Evolutionary conservation across 2,888 invertebrate genomes (phyloP), one percentile per base, ranked within the genome.

Genomic region (Eustalomyia histrio): DNA sequence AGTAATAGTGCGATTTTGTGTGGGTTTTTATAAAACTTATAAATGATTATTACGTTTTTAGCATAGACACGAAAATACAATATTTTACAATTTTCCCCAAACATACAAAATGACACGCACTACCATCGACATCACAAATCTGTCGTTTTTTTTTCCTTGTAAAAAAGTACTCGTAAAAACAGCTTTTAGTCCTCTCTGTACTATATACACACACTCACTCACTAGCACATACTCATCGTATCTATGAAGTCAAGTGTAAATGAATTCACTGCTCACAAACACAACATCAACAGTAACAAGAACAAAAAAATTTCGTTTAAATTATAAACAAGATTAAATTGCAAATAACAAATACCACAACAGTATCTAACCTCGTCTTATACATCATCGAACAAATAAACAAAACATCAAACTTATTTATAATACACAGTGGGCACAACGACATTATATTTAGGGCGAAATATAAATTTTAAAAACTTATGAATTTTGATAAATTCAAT

Each of bases 241-340:
- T 50, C 4, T 21, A 60, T 73, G 83, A 83, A 78, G 71, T 80
- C 78, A 83, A 83, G 60, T 76, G 79, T 71, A 67, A 64, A 79
- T 52, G 55, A 69, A 61, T 68, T 76, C 57, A 81, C 83, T 84
- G 67, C 47, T 60, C 71, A 63, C 74, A 60, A 79, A 52, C 68
- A 72, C 17, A 60, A 60, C 76, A 71, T 17, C 0, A 39, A 39
- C 39, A 12, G 10, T 14, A 39, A 1, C 12, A 12, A 7, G 33
- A 58, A 29, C 57, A 58, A 33, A 8, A 58, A 33, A 76, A 71
- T 35, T 63, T 69, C 24, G 14, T 69, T 63, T 63, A 35, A 68
- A 69, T 72, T 65, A 64, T 74, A 64, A 69, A 74, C 52, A 64
- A 58, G 57, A 74, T 58, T 58, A 69, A 58, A 74, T 53, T 58